These are phyloP conservation scores for Morone saxatilis DNA, from an alignment of 2,113 vertebrate species.

Conservation along the genomic window DNA sequence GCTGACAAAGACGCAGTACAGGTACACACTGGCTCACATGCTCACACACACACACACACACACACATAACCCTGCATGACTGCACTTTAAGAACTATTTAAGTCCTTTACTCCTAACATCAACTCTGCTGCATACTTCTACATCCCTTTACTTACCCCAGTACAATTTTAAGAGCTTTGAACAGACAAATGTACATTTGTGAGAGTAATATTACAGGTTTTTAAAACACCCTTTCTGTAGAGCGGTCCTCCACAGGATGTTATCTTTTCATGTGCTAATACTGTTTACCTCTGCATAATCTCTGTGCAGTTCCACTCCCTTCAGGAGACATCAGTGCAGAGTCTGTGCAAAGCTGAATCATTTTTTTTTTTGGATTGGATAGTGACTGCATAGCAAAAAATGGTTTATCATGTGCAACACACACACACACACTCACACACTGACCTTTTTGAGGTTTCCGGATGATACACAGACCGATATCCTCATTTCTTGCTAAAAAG, in stretches of 20 bases:
- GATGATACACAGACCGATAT: neutral
- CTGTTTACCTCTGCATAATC: neutral
- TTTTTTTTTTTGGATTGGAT: neutral
- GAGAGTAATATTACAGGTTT: neutral
- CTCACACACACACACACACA: neutral
- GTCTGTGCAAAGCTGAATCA: neutral
- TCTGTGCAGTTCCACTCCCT: neutral
- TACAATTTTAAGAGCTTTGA: neutral
- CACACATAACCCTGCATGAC: constrained; percentile 35
- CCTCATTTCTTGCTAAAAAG: constrained; percentile 4
- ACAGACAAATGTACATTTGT: neutral
- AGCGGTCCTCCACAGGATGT: neutral
- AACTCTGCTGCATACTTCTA: neutral
- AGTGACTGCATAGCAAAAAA: neutral
- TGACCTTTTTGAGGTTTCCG: neutral
- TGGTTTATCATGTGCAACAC: neutral
- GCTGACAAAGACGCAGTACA: constrained; percentile 89
- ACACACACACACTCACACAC: neutral
- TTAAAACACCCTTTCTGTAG: neutral
- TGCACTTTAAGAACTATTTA: neutral
- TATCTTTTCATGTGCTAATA: neutral
- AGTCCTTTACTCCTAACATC: neutral
- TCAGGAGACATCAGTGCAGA: neutral
- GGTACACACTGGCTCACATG: constrained; percentile 72
- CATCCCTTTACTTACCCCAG: neutral